Evolutionary conservation across 2,113 vertebrate species (phyloP).

Genomic region (Physeter macrocephalus): DNA sequence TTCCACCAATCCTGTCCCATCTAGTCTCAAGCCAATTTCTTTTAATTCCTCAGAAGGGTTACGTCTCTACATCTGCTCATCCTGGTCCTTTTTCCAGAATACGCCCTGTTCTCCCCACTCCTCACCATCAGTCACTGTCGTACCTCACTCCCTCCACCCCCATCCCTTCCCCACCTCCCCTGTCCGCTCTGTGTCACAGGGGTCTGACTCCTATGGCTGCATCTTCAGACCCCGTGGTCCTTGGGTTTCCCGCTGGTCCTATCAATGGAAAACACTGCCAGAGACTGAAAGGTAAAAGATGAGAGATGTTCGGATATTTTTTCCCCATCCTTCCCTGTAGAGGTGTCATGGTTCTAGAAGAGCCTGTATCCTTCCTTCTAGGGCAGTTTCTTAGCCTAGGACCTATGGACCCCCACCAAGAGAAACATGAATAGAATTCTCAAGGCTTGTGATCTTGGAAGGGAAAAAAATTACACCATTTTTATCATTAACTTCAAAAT

Average conservation of each 20-base stretch:
- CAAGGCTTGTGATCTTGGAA: neutral
- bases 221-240: neutral
- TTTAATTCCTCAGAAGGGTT: neutral
- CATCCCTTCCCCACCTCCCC: neutral
- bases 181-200: accelerated
- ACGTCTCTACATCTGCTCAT: neutral
- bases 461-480: neutral
- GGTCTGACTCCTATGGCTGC: neutral
- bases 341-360: neutral
- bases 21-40: neutral
- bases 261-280: neutral
- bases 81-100: neutral
- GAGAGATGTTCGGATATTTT: neutral
- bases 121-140: accelerated
- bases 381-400: neutral
- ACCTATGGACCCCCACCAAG: neutral
- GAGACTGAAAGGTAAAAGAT: neutral
- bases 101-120: accelerated
- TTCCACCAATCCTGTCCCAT: neutral
- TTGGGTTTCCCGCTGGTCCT: neutral
- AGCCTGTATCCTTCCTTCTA: neutral
- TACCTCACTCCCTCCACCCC: accelerated
- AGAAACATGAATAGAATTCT: neutral
- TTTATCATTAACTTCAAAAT: neutral
- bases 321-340: neutral